phyloP scores from a whole-genome alignment of 1,140 invertebrate species.

The Stegodyphus mimosarum region DNA sequence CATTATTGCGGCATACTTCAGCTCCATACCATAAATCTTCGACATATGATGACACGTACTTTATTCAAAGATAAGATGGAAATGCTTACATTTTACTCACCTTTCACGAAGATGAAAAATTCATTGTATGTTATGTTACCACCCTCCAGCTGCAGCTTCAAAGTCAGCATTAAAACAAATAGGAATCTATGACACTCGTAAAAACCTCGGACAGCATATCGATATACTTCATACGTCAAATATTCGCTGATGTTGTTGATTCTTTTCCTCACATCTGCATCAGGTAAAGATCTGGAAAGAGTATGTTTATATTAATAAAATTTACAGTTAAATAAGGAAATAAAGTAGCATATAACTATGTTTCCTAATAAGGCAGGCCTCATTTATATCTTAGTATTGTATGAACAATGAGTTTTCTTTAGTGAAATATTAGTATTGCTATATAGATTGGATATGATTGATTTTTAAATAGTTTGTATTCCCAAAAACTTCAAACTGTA shows the following conservation, averaged over 20 bases:
- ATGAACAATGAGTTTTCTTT: too few species aligned
- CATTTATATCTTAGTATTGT: too few species aligned
- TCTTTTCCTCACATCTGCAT: slow-evolving; percentile 83
- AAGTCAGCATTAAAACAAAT: slow-evolving; percentile 93
- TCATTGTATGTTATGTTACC: slow-evolving; percentile 88
- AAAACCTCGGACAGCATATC: slow-evolving; percentile 88
- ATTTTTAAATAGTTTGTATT: too few species aligned
- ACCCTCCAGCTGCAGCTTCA: slow-evolving; percentile 93
- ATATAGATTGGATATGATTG: too few species aligned
- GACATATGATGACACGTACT: background rate
- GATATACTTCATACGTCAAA: slow-evolving; percentile 92
- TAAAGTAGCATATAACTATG: too few species aligned
- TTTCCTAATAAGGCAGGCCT: too few species aligned
- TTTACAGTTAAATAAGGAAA: too few species aligned
- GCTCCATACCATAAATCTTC: background rate
- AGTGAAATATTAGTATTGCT: too few species aligned
- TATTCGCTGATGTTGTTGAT: slow-evolving; percentile 91
- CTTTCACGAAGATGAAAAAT: slow-evolving; percentile 96
- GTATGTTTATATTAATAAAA: background rate
- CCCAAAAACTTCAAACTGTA: too few species aligned
- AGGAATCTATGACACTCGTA: slow-evolving; percentile 93
- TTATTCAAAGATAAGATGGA: background rate
- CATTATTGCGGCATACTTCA: too few species aligned
- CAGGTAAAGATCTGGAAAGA: slow-evolving; percentile 79
- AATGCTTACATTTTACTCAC: slow-evolving; percentile 64